Base-by-base conservation (phyloP, 2,113 vertebrate genomes). In the Bungarus multicinctus region DNA sequence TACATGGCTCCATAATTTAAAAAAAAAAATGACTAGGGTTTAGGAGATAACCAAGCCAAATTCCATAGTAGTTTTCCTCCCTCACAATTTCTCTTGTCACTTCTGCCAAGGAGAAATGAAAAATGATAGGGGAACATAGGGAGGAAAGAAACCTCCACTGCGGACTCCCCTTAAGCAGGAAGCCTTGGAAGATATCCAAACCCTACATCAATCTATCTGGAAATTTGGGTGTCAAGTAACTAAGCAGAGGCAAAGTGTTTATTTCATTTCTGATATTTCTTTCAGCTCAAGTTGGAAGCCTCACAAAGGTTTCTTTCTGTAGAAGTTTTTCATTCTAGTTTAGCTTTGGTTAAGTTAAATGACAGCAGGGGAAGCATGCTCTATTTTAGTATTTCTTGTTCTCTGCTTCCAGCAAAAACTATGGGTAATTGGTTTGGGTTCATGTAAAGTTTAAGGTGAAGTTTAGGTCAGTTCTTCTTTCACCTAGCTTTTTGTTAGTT, bases 391-490 rank as follows among this genome's bases (percentile, higher is more conserved):
- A 57, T 3, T 88, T n/a, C 50, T 25, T 91, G 64, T 55, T 85
- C 87, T 88, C n/a, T 90, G 0, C 2, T 93, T 93, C 57, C 2
- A 93, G 90, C 93, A 95, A 92, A 58, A 0, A 25, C 34, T 0
- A 0, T 43, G 92, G 22, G 54, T 89, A 95, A 93, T 90, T 95
- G 27, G 3, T 90, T 95, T 57, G 91, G 60, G 89, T 89, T 95
- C 9, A 89, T 2, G 55, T 95, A 95, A 87, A 94, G 64, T 47
- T 95, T 91, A 94, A 0, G 18, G 14, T 91, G 87, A 93, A 1
- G 58, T 92, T 94, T 2, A 47, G 47, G 47, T 89, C 92, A 90
- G 22, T 50, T 90, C 27, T 95, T 92, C 50, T 89, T 95, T 94
- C n/a, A 89, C 57, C 25, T 87, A 2, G 86, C 9, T 10, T 45